phyloP scores from a whole-genome alignment of 2,113 vertebrate genomes.

The Vulpes ferrilata region DNA sequence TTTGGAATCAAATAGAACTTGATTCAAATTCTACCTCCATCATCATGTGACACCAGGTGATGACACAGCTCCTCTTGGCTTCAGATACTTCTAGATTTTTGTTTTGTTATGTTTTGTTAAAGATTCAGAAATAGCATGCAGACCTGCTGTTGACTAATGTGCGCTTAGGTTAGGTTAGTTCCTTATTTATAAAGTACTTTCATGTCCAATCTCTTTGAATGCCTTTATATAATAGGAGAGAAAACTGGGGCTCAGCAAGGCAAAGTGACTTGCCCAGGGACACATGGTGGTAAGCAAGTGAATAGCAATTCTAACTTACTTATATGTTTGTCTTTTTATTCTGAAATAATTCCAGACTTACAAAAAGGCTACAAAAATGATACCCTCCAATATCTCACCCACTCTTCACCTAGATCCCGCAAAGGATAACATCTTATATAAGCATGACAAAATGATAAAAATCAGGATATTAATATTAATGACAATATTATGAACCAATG shows the following conservation, averaged over 20 bases:
- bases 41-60: fast-evolving
- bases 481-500: neutral
- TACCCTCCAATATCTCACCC: neutral
- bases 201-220: neutral
- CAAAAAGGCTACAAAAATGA: neutral
- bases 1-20: neutral
- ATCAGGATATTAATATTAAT: neutral
- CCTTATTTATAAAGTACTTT: neutral
- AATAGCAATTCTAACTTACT: neutral
- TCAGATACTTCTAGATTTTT: neutral
- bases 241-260: neutral
- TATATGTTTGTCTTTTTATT: neutral
- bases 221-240: neutral
- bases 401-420: neutral
- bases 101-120: neutral
- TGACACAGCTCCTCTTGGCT: neutral
- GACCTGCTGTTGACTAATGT: neutral
- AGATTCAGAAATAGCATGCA: neutral
- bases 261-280: neutral
- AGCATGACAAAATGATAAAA: neutral
- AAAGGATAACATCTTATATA: neutral
- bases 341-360: constrained; percentile 23
- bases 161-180: neutral
- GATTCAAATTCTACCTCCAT: neutral
- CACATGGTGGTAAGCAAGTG: neutral